Percentiles rank a stretch among this genome's conserved stretches.
Conservation (phyloP, 2,797 vertebrate species). For the Garrulus glandarius region DNA sequence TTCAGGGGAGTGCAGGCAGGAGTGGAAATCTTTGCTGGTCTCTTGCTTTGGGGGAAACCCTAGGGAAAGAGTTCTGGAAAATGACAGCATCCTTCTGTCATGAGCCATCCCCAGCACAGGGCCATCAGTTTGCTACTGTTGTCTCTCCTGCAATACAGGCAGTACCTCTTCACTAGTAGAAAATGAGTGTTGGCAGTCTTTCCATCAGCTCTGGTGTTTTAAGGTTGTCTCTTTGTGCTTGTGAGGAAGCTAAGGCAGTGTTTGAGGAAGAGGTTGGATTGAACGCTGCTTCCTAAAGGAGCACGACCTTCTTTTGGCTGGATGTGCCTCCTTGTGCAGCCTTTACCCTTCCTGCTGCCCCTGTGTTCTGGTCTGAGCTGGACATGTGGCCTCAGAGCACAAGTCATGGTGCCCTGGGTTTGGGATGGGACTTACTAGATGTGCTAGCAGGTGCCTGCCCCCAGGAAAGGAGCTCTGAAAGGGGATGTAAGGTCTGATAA, state of each 20-base stretch:
- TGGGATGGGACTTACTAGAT: neutral
- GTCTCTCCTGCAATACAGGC: neutral
- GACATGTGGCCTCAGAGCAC: neutral
- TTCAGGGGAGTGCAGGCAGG: neutral
- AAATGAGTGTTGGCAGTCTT: neutral
- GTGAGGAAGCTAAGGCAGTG: neutral
- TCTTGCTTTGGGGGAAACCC: neutral
- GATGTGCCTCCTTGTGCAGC: neutral
- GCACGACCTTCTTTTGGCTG: neutral
- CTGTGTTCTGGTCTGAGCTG: neutral
- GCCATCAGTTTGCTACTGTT: neutral
- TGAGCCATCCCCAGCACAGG: neutral
- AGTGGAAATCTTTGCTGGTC: neutral
- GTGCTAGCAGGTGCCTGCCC: neutral
- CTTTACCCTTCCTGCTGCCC: neutral
- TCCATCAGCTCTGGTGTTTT: neutral
- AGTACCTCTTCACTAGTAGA: neutral
- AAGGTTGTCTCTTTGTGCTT: neutral
- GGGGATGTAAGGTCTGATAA: neutral
- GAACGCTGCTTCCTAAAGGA: neutral
- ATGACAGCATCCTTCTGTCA: conserved; percentile 26
- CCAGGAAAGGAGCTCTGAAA: neutral
- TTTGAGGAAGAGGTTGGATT: neutral
- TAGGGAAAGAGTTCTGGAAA: neutral
- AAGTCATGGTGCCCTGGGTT: neutral